These are phyloP conservation scores for Patiria miniata DNA, from an alignment of 35 echinoderm and acorn worm genomes.

Conservation along the genomic window DNA sequence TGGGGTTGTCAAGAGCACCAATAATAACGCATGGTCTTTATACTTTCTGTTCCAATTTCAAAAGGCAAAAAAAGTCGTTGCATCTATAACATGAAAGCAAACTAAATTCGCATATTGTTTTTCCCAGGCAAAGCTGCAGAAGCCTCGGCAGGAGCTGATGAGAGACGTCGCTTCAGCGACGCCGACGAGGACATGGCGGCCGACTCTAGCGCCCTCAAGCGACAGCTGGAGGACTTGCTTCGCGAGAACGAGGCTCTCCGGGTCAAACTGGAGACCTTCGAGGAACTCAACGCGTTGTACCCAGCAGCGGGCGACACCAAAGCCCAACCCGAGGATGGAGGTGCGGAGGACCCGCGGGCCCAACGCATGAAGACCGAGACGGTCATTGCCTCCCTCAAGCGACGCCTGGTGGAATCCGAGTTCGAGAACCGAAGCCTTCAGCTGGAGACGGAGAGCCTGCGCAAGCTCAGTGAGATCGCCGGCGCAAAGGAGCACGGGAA, in stretches of 20 bases:
- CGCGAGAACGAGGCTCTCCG: conserved; percentile 84
- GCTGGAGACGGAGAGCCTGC: conserved; percentile 78
- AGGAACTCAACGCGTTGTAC: conserved; percentile 69
- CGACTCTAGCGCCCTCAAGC: conserved; percentile 51
- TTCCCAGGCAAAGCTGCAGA: no score
- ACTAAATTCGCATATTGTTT: no score
- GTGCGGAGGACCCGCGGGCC: conserved; percentile 34
- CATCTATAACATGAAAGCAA: no score
- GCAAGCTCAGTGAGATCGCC: conserved; percentile 79
- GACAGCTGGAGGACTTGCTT: conserved; percentile 70
- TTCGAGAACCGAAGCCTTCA: conserved; percentile 64
- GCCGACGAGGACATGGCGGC: conserved; percentile 19
- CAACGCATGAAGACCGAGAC: conserved; percentile 52
- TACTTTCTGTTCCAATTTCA: no score
- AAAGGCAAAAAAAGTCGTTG: no score
- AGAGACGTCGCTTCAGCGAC: neutral
- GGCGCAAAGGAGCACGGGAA: conserved; percentile 39
- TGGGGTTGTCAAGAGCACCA: no score
- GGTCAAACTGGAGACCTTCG: conserved; percentile 69
- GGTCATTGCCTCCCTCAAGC: conserved; percentile 70
- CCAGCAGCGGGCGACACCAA: conserved; percentile 36
- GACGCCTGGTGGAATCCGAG: conserved; percentile 66
- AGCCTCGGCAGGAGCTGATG: no score
- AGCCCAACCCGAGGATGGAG: conserved; percentile 38
- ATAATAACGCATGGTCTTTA: no score